Conservation (phyloP, 1,140 invertebrate species). For the Tetramorium alpestre region DNA sequence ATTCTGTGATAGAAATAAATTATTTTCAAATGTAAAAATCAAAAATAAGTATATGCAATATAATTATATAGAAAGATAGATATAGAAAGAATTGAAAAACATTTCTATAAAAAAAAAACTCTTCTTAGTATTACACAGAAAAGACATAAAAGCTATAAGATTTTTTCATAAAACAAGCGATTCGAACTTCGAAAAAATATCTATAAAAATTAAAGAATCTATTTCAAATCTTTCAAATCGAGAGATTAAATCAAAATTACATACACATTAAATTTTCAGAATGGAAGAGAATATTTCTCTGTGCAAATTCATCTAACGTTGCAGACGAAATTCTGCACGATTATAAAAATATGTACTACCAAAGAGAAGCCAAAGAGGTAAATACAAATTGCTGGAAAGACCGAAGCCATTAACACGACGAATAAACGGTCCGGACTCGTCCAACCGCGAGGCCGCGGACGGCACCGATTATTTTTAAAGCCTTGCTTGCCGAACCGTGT, state of each 20-base stretch:
- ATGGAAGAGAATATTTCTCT: constrained; percentile 16
- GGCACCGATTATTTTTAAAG: constrained; percentile 62
- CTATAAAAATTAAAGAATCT: not conserved
- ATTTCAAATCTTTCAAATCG: not conserved
- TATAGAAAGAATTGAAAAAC: not conserved
- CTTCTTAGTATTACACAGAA: not conserved
- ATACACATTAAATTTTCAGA: constrained; percentile 3
- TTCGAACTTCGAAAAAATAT: not conserved
- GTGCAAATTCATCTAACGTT: not conserved
- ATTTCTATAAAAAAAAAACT: not conserved
- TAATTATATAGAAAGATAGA: not conserved
- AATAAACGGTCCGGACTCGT: constrained; percentile 36
- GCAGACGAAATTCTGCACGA: not conserved
- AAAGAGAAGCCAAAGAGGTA: constrained; percentile 2
- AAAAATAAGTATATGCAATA: not conserved
- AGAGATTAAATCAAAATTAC: not conserved
- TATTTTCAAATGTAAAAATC: not conserved
- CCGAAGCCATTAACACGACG: constrained; percentile 17
- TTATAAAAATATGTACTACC: constrained; percentile 15
- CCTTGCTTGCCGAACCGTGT: not conserved
- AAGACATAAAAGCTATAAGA: not conserved
- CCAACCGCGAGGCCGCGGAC: constrained; percentile 43
- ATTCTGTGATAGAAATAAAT: not conserved
- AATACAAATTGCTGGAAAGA: constrained; percentile 28
- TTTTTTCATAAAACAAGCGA: not conserved